Conservation (phyloP, 53 echinoderm and acorn worm species). For the Luidia sarsii region DNA sequence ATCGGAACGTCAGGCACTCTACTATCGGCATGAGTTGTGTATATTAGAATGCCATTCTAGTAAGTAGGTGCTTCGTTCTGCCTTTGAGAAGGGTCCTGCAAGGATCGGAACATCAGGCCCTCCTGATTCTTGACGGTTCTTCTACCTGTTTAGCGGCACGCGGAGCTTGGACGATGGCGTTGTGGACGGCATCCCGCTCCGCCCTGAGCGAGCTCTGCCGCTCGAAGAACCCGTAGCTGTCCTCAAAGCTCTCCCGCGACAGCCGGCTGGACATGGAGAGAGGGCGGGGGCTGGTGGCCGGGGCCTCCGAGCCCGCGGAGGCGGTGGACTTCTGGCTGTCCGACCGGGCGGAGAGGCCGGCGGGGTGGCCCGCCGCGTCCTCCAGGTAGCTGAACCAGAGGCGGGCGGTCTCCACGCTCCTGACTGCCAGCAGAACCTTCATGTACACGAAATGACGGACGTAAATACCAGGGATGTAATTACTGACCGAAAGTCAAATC, state of each 20-base stretch:
- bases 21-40: no score
- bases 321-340: slow-evolving; percentile 32
- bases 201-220: slow-evolving; percentile 37
- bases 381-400: slow-evolving; percentile 17
- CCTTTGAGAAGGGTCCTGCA: no score
- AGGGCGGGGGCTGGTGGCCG: background rate
- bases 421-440: slow-evolving; percentile 36
- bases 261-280: slow-evolving; percentile 1
- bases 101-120: no score
- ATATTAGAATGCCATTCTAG: no score
- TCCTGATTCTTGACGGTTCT: no score
- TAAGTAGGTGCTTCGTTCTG: no score
- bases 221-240: slow-evolving; percentile 40
- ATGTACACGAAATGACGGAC: slow-evolving; percentile 23
- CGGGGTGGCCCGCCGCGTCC: background rate
- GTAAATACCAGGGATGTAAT: no score
- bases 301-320: background rate
- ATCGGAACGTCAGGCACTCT: no score
- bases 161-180: background rate
- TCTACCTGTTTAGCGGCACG: slow-evolving; percentile 13
- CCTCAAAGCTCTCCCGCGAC: slow-evolving; percentile 43
- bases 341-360: background rate
- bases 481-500: no score
- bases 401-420: slow-evolving; percentile 25
- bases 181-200: slow-evolving; percentile 22